Evolutionary conservation across 2,888 invertebrate genomes (phyloP).

Genomic region (Neoaliturus tenellus): DNA sequence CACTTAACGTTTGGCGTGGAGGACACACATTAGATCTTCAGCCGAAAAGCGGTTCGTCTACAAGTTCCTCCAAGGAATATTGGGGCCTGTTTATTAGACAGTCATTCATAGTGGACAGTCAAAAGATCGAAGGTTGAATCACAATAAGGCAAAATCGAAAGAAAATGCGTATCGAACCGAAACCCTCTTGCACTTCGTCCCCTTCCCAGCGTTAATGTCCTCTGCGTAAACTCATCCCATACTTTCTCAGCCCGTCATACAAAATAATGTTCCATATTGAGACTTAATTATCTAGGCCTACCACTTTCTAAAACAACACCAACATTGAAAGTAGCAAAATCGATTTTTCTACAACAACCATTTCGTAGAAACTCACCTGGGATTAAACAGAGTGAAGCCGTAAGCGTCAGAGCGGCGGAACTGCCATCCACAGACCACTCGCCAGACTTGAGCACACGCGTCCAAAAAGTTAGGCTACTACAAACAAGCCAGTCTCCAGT

Average conservation of each 20-base stretch:
- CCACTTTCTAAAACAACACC: neutral
- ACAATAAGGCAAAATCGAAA: too few relatives aligned
- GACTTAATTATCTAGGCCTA: too few relatives aligned
- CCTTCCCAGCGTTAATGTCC: neutral
- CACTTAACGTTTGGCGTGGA: too few relatives aligned
- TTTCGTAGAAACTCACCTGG: slow-evolving; percentile 40
- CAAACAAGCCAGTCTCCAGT: slow-evolving; percentile 39
- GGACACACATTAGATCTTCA: too few relatives aligned
- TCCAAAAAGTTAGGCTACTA: slow-evolving; percentile 35
- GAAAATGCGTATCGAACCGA: too few relatives aligned
- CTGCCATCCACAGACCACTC: slow-evolving; percentile 7
- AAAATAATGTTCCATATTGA: neutral
- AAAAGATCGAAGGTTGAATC: too few relatives aligned
- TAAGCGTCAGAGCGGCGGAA: slow-evolving; percentile 20
- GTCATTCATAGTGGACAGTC: too few relatives aligned
- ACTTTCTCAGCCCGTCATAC: neutral
- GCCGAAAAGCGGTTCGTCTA: too few relatives aligned
- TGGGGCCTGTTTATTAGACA: too few relatives aligned
- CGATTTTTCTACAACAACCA: neutral
- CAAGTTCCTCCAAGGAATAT: too few relatives aligned
- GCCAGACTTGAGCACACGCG: slow-evolving; percentile 35
- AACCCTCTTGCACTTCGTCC: neutral
- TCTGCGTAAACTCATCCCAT: neutral
- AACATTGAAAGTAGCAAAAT: too few relatives aligned
- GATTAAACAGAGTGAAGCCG: slow-evolving; percentile 54